Evolutionary conservation across 2,113 vertebrate genomes (phyloP), one percentile per base, ranked within the genome.

Genomic region (Malurus melanocephalus): DNA sequence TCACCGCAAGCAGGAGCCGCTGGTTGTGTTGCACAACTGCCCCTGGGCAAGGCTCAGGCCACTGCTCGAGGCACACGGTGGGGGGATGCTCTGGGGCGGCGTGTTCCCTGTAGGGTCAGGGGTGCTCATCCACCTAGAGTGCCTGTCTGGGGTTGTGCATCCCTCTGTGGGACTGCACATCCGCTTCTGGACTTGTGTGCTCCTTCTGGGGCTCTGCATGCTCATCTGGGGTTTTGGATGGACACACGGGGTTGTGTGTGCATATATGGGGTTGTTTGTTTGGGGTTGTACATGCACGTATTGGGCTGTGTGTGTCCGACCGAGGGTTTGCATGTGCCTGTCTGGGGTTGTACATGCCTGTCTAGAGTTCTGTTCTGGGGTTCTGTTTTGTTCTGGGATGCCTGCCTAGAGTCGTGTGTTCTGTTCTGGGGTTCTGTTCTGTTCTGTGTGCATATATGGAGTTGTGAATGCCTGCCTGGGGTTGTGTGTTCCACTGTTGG

Each of bases 1-100:
- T 91, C 90, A 94, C 93, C 3, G 8, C 88, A 93, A 89, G 90
- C 91, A 89, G 92, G 84, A 93, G 67, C 71, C 0, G 1, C 62
- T 16, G 59, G 55, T 32, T 10, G 2, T 26, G 40, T 95, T 96
- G 92, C 94, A 93, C 93, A 95, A 90, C 62, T 85, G 59, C 55
- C 85, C 69, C 28, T 0, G 17, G 49, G 80, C 74, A 75, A 49
- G 75, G 76, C 79, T 88, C 80, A 74, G 32, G 15, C 5, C 0
- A 1, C 46, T 66, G 52, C 82, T 76, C 0, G 0, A 30, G 52
- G 52, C 2, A 1, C 35, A 7, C 0, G 1, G 21, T 1, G 0
- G 16, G 67, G 83, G 45, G 53, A 56, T 77, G 84, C 64, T 48
- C 20, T 45, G 40, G 52, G 51, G 33, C 13, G 4, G 4, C 2